phyloP scores from a whole-genome alignment of 2,113 vertebrate species.

The Pangasianodon gigas region DNA sequence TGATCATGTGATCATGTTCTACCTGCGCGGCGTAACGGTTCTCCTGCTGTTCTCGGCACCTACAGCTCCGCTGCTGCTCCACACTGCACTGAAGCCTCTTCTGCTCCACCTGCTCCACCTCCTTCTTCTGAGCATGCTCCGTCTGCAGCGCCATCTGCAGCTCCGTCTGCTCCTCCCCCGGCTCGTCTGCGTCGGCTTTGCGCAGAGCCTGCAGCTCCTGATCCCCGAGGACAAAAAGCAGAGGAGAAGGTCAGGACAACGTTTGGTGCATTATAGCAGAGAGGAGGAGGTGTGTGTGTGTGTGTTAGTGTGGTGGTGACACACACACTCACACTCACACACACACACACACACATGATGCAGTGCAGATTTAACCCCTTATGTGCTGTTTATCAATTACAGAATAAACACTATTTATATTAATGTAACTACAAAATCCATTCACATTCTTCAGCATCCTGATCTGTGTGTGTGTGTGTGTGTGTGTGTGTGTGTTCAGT shows the following conservation, averaged over 20 bases:
- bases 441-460: neutral
- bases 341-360: neutral
- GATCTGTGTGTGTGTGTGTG: neutral
- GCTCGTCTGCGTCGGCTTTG: constrained; percentile 77
- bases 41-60: constrained; percentile 77
- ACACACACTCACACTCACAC: neutral
- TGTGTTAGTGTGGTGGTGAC: neutral
- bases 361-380: constrained; percentile 4
- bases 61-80: constrained; percentile 81
- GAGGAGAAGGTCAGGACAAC: constrained; percentile 29
- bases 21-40: constrained; percentile 85
- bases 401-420: neutral
- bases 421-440: neutral
- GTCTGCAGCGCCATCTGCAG: constrained; percentile 78
- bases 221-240: constrained; percentile 17
- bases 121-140: constrained; percentile 80
- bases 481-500: neutral
- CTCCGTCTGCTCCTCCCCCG: constrained; percentile 77
- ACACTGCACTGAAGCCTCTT: constrained; percentile 79
- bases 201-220: constrained; percentile 83
- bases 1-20: constrained; percentile 33
- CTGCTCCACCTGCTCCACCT: constrained; percentile 81
- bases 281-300: neutral
- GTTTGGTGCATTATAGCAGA: constrained; percentile 15
- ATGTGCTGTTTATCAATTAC: neutral